Evolutionary conservation across 2,888 invertebrate genomes (phyloP), one percentile per base, ranked within the genome.

Genomic region (Neoaliturus tenellus): DNA sequence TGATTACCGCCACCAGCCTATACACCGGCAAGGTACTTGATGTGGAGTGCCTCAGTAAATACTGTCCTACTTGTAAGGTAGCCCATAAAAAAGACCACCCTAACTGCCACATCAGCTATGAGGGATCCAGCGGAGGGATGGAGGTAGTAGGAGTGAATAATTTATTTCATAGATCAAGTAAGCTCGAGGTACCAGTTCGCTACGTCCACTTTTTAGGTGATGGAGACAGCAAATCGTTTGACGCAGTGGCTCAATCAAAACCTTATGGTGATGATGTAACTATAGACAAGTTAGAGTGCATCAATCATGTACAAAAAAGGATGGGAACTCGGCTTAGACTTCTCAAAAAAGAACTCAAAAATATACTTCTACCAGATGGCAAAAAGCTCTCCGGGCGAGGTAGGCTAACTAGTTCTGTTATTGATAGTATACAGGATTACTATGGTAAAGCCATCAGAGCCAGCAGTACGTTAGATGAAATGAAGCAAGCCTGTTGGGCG

Each of bases 401-500:
- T 2, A 86, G 87, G 78, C 80, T 89, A 25, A 87, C 86, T 6
- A 86, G 87, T 35, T 81, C 85, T 75, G 33, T 86, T 20, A 87
- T 89, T 20, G 84, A 86, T 41, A 84, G 86, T 75, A 41, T 89
- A 55, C 86, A 86, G 28, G 81, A 69, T n/a, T 89, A 86, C 83
- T 88, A 88, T 83, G 87, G 88, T 10, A 62, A 86, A 14, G 88
- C 87, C 14, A 88, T 88, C 67, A 81, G 86, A 39, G 73, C 84
- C 14, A 85, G 85, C 17, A 58, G 87, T 81, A 85, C 85, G 8
- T 44, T 85, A 5, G 86, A 86, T 44, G 80, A 85, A 12, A 88
- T 88, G 87, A 87, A 87, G 58, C 85, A 85, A 67, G 88, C 85
- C 12, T 84, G 88, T 67, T 88, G 87, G 88, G 87, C 88, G 10